A percentile compares a stretch with the other conserved stretches of the same genome.
Conservation (phyloP, 2,113 vertebrate genomes). For the Oxyruncus cristatus region DNA sequence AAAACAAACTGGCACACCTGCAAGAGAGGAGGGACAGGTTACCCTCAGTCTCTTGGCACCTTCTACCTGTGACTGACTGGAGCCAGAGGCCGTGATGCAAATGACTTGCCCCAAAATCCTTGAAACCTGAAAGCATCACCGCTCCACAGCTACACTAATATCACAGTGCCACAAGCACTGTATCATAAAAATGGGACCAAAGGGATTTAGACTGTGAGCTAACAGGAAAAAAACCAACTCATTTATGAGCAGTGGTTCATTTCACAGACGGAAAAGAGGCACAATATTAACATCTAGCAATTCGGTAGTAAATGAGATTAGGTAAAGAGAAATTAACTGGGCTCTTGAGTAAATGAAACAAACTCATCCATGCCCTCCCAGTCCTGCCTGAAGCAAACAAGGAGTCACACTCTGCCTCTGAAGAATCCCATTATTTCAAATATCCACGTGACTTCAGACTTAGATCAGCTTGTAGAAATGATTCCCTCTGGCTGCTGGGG, state of each 20-base stretch:
- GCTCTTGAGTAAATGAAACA: slow-evolving; percentile 21
- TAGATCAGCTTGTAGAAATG: background rate
- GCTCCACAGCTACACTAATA: background rate
- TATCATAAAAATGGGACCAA: background rate
- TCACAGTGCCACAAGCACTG: background rate
- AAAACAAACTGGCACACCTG: slow-evolving; percentile 86
- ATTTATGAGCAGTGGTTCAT: background rate
- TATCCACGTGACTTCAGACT: background rate
- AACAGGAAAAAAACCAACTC: background rate
- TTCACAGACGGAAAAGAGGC: slow-evolving; percentile 6
- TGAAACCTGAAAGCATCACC: background rate
- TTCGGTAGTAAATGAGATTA: slow-evolving; percentile 36
- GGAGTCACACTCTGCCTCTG: background rate
- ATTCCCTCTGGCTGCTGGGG: background rate
- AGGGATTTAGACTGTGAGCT: background rate
- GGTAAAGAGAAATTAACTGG: slow-evolving; percentile 27
- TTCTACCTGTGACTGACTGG: background rate
- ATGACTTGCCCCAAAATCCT: background rate
- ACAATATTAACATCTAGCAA: slow-evolving; percentile 19
- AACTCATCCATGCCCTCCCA: slow-evolving; percentile 4
- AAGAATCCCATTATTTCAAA: background rate
- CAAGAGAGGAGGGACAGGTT: background rate
- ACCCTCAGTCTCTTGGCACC: background rate
- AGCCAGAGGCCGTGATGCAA: background rate
- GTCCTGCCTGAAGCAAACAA: slow-evolving; percentile 17